A percentile compares a stretch with the other conserved stretches of the same genome.
phyloP scores from a whole-genome alignment of 2,888 invertebrate genomes.

The Lycophotia porphyrea region DNA sequence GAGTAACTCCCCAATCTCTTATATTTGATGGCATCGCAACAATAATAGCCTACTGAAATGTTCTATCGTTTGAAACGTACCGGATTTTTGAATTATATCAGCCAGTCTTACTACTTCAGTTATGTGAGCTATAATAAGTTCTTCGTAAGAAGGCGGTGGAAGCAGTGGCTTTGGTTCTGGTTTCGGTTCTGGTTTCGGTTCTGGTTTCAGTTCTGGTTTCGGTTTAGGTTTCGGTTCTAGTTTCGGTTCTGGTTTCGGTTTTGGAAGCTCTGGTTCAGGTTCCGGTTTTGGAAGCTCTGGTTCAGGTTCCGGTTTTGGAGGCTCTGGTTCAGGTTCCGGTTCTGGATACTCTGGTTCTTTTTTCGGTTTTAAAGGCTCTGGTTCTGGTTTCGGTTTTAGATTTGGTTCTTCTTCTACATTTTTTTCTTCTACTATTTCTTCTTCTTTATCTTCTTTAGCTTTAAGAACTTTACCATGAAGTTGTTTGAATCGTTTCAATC shows the following conservation, averaged over 20 bases:
- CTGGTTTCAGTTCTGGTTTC: not conserved
- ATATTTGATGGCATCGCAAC: not conserved
- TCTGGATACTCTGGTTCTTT: not conserved
- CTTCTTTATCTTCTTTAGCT: not conserved
- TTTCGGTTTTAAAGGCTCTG: not conserved
- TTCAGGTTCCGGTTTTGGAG: too few species aligned
- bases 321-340: not conserved
- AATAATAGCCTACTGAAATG: not conserved
- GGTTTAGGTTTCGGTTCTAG: not conserved
- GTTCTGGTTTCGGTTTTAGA: not conserved
- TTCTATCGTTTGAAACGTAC: slow-evolving; percentile 20
- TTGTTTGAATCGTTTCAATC: slow-evolving; percentile 42
- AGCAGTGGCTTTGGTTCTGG: too few species aligned
- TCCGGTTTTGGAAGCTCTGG: not conserved
- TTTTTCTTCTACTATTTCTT: accelerated
- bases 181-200: too few species aligned
- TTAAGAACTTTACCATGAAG: too few species aligned
- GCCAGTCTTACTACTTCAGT: slow-evolving; percentile 8
- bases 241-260: not conserved
- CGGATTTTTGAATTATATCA: slow-evolving; percentile 8
- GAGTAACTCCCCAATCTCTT: not conserved
- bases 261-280: not conserved
- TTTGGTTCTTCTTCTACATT: too few species aligned
- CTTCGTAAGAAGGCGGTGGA: too few species aligned
- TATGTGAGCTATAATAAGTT: slow-evolving; percentile 23